These are phyloP conservation scores for Protobothrops mucrosquamatus DNA, from an alignment of 2,113 vertebrate species.

Conservation along the genomic window DNA sequence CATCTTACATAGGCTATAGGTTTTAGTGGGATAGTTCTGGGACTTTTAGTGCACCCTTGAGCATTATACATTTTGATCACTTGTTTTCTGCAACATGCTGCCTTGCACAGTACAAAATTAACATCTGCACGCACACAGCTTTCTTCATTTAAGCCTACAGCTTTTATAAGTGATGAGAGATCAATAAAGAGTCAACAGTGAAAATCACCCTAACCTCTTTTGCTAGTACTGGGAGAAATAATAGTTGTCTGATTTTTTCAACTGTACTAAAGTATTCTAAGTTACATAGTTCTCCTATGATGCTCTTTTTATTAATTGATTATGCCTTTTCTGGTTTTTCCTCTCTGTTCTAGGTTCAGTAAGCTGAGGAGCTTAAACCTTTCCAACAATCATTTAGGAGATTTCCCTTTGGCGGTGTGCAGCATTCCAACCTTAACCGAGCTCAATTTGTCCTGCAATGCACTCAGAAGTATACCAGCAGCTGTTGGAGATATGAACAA, in stretches of 20 bases:
- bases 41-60: neutral
- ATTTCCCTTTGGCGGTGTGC: conserved; percentile 88
- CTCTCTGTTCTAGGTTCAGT: conserved; percentile 79
- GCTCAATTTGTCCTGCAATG: conserved; percentile 95
- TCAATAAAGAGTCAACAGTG: neutral
- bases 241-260: neutral
- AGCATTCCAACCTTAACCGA: conserved; percentile 87
- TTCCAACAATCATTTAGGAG: conserved; percentile 91
- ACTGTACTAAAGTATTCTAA: neutral
- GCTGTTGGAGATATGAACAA: conserved; percentile 86
- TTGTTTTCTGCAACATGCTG: neutral
- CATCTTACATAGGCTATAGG: neutral
- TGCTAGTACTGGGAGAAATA: neutral
- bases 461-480: conserved; percentile 78
- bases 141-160: neutral
- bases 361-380: conserved; percentile 96
- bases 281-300: neutral
- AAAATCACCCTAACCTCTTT: neutral
- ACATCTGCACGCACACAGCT: neutral
- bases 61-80: neutral
- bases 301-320: neutral
- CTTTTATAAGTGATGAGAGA: neutral
- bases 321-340: conserved; percentile 14
- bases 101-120: neutral
- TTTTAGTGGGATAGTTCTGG: neutral